These are phyloP conservation scores for Cyrtodaria siliqua DNA, from an alignment of 2,888 invertebrate genomes.

Conservation along the genomic window DNA sequence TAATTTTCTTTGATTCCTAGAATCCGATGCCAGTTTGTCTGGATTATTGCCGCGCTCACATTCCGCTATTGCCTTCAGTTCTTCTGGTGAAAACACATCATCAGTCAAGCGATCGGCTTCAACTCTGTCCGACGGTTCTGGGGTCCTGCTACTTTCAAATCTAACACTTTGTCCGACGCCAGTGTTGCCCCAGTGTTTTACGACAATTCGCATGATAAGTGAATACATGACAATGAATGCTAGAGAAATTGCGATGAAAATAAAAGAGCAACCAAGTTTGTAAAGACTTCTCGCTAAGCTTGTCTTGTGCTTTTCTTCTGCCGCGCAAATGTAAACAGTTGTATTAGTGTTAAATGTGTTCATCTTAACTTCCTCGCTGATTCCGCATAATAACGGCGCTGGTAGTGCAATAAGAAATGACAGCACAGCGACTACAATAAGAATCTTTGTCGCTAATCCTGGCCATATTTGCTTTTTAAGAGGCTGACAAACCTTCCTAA, in stretches of 20 bases:
- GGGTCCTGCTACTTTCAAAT: conserved; percentile 20
- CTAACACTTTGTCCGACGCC: conserved; percentile 22
- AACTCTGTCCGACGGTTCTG: conserved; percentile 17
- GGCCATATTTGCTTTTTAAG: conserved; percentile 49
- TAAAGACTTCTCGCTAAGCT: conserved; percentile 33
- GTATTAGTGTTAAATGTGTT: conserved; percentile 28
- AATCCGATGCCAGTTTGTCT: no score
- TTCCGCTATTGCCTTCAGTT: no score
- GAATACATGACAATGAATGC: conserved; percentile 48
- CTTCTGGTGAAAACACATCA: not conserved
- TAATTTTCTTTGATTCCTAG: no score
- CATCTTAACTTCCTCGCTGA: conserved; percentile 9
- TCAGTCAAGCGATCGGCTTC: conserved; percentile 23
- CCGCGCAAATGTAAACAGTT: conserved; percentile 38
- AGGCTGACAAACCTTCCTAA: conserved; percentile 53
- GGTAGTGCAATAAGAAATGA: conserved; percentile 34
- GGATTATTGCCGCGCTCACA: no score
- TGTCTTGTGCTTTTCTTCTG: conserved; percentile 31
- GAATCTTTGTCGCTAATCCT: conserved; percentile 29
- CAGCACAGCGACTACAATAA: conserved; percentile 10
- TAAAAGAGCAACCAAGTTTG: conserved; percentile 23
- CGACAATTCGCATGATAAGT: conserved; percentile 41
- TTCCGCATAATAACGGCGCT: conserved; percentile 45
- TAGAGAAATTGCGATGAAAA: conserved; percentile 22
- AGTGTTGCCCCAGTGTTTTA: conserved; percentile 36